Conservation (phyloP, 2,113 vertebrate genomes). For the Oryctolagus cuniculus region DNA sequence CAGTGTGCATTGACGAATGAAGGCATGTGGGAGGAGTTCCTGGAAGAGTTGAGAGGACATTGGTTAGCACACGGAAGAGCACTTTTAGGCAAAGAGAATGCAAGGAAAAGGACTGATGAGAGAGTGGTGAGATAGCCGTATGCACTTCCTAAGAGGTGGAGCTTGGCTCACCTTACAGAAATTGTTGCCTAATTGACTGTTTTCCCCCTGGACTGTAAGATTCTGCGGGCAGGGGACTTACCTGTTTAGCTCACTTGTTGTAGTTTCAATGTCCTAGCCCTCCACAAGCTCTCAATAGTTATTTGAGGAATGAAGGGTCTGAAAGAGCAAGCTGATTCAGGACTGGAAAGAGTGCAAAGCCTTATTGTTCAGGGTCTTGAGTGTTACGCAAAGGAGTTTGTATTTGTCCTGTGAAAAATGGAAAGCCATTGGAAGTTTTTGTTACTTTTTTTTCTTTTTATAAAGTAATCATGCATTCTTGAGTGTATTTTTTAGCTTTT, state of each 20-base stretch:
- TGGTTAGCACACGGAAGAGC: background rate
- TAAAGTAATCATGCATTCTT: background rate
- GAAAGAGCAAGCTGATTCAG: background rate
- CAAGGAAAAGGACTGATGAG: background rate
- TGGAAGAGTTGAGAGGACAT: background rate
- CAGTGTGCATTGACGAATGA: background rate
- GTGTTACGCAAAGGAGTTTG: background rate
- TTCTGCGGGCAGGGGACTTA: background rate
- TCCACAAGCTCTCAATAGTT: background rate
- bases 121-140: background rate
- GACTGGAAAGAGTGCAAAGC: background rate
- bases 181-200: background rate
- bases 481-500: slow-evolving; percentile 8
- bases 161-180: background rate
- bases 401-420: slow-evolving; percentile 31
- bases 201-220: background rate
- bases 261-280: background rate
- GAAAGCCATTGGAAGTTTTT: background rate
- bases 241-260: background rate
- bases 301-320: background rate
- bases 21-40: background rate
- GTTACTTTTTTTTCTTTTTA: background rate
- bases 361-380: background rate
- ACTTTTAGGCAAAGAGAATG: background rate
- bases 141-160: background rate